phyloP scores from a whole-genome alignment of 2,113 vertebrate genomes.

The Arizona elegans region DNA sequence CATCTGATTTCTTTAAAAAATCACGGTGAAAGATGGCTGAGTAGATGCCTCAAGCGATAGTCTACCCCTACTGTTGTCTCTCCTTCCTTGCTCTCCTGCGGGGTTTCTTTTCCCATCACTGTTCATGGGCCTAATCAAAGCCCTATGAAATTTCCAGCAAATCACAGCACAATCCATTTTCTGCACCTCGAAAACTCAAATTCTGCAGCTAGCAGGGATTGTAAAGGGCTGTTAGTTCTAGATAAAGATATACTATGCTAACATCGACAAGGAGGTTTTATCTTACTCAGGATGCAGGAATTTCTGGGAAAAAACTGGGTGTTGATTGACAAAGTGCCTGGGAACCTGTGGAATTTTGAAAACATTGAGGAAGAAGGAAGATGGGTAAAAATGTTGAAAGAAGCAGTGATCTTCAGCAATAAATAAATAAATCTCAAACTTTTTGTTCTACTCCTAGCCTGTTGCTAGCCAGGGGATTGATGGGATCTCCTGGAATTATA shows the following conservation, averaged over 20 bases:
- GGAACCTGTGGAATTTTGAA: not conserved
- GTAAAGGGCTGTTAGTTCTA: not conserved
- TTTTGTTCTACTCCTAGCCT: not conserved
- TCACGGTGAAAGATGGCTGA: conserved; percentile 15
- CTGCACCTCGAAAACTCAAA: not conserved
- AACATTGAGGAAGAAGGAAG: not conserved
- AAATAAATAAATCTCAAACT: not conserved
- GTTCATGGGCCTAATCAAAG: conserved; percentile 3
- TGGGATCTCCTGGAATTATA: conserved; percentile 5
- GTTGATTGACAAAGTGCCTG: not conserved
- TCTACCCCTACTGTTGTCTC: conserved; percentile 8
- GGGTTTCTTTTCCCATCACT: not conserved
- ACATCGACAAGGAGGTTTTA: not conserved
- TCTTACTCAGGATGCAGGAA: not conserved
- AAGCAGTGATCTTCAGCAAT: not conserved
- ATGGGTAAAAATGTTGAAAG: not conserved
- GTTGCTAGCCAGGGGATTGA: not conserved
- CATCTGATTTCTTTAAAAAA: not conserved
- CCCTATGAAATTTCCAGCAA: conserved; percentile 3
- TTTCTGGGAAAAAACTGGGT: not conserved
- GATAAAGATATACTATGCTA: not conserved
- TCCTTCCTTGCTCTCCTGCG: not conserved
- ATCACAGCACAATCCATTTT: conserved; percentile 13
- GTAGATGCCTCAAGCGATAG: conserved; percentile 27
- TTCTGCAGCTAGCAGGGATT: not conserved